Evolutionary conservation across 2,113 vertebrate genomes (phyloP).

Genomic region (Osmerus eperlanus): DNA sequence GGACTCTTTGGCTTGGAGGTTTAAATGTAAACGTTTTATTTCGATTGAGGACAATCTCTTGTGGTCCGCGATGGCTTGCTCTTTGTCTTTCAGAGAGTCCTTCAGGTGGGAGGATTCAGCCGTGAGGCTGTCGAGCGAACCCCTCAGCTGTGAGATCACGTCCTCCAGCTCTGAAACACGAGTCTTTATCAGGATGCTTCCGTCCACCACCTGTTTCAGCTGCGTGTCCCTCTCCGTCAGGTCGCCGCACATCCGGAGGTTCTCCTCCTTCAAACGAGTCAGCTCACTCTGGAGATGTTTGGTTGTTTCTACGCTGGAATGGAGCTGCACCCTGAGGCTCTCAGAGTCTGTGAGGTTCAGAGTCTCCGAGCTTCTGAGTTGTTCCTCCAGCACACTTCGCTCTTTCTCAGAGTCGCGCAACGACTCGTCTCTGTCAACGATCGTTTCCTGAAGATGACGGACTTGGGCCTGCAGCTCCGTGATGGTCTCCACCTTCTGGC

Average conservation of each 20-base stretch:
- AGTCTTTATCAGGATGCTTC: slow-evolving; percentile 56
- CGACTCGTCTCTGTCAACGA: slow-evolving; percentile 66
- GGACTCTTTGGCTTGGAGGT: slow-evolving; percentile 66
- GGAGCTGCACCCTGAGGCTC: slow-evolving; percentile 65
- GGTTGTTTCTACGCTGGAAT: slow-evolving; percentile 71
- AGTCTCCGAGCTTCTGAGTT: slow-evolving; percentile 6
- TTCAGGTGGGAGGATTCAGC: slow-evolving; percentile 66
- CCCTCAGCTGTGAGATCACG: slow-evolving; percentile 48
- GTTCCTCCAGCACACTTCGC: slow-evolving; percentile 63
- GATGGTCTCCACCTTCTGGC: slow-evolving; percentile 58
- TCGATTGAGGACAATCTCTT: slow-evolving; percentile 45
- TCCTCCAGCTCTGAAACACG: slow-evolving; percentile 65
- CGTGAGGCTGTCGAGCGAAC: slow-evolving; percentile 57
- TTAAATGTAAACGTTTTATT: slow-evolving; percentile 56
- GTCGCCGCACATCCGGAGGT: slow-evolving; percentile 49
- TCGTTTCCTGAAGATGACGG: slow-evolving; percentile 39
- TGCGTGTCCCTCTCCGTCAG: slow-evolving; percentile 65
- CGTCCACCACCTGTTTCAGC: slow-evolving; percentile 67
- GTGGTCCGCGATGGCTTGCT: slow-evolving; percentile 53
- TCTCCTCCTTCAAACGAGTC: slow-evolving; percentile 48
- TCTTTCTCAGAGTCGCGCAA: slow-evolving; percentile 63
- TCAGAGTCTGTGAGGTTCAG: slow-evolving; percentile 58
- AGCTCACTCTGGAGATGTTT: slow-evolving; percentile 68
- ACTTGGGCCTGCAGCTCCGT: slow-evolving; percentile 64
- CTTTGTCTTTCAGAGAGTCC: slow-evolving; percentile 67